Evolutionary conservation across 2,797 vertebrate species (phyloP).

Genomic region (Brachymystax lenok): DNA sequence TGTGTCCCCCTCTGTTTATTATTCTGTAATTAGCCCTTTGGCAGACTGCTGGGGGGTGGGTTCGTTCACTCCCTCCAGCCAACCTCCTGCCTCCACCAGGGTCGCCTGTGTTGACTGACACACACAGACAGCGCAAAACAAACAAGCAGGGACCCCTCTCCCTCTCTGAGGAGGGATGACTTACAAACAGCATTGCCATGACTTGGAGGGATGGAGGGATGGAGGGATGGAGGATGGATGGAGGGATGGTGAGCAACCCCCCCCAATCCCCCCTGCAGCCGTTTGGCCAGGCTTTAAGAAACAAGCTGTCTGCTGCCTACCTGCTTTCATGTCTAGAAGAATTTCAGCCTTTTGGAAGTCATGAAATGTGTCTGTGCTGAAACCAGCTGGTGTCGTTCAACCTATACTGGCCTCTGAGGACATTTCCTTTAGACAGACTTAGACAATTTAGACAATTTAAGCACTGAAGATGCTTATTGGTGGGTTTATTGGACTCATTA

Average conservation of each 20-base stretch:
- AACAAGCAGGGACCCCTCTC: constrained; percentile 36
- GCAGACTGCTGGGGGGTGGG: constrained; percentile 66
- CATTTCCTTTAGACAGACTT: not conserved
- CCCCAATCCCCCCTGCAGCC: not conserved
- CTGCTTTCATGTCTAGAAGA: not conserved
- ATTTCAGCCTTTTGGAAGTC: not conserved
- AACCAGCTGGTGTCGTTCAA: not conserved
- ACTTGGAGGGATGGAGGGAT: not conserved
- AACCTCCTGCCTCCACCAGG: constrained; percentile 40
- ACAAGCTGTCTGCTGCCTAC: not conserved
- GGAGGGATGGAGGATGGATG: too few species aligned
- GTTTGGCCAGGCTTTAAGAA: not conserved
- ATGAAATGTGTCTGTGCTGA: not conserved
- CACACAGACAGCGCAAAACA: constrained; percentile 37
- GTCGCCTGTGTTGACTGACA: constrained; percentile 15
- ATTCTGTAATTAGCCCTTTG: constrained; percentile 83
- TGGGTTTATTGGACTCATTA: not conserved
- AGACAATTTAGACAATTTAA: not conserved
- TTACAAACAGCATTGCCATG: not conserved
- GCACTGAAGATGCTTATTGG: not conserved
- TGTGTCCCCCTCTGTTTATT: constrained; percentile 78
- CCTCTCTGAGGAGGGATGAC: not conserved
- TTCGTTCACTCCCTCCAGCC: not conserved
- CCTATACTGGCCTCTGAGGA: not conserved
- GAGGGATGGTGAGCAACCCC: too few species aligned